phyloP scores from a whole-genome alignment of 2,888 invertebrate species.

The Drosophila paracracens region DNA sequence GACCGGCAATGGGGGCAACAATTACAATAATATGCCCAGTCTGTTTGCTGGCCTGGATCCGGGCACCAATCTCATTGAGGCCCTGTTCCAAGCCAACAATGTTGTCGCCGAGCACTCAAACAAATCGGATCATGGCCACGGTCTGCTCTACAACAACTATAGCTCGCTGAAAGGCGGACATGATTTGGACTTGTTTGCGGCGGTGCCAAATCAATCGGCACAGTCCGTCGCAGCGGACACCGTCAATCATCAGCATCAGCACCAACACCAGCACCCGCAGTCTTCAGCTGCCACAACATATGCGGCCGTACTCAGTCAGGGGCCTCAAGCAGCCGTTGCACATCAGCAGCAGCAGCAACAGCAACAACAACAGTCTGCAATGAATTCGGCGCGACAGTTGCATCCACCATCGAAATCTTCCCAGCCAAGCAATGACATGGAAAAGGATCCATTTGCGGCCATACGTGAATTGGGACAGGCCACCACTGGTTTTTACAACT shows the following conservation, averaged over 20 bases:
- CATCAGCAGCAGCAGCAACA: conserved; percentile 27
- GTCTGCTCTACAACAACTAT: conserved; percentile 81
- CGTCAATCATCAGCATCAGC: conserved; percentile 45
- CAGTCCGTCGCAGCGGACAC: conserved; percentile 30
- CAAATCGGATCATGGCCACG: conserved; percentile 70
- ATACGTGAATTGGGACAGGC: conserved; percentile 86
- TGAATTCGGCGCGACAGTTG: conserved; percentile 31
- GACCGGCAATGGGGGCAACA: conserved; percentile 77
- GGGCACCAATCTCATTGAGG: conserved; percentile 82
- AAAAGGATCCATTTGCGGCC: conserved; percentile 86
- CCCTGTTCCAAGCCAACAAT: conserved; percentile 80
- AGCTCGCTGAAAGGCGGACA: conserved; percentile 69
- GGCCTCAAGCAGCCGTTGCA: conserved; percentile 61
- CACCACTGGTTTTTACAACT: conserved; percentile 86
- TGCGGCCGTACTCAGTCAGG: conserved; percentile 85
- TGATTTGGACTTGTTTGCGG: conserved; percentile 80
- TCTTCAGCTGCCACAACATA: conserved; percentile 83
- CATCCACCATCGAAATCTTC: conserved; percentile 50
- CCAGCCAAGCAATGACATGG: conserved; percentile 66
- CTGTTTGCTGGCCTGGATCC: conserved; percentile 70
- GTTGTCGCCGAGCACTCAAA: conserved; percentile 59
- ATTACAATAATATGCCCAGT: conserved; percentile 67
- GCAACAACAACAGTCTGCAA: conserved; percentile 34
- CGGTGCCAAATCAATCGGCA: conserved; percentile 62
- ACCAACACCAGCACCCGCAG: conserved; percentile 15